phyloP scores from a whole-genome alignment of 2,888 invertebrate species.

The Harpalus rufipes region DNA sequence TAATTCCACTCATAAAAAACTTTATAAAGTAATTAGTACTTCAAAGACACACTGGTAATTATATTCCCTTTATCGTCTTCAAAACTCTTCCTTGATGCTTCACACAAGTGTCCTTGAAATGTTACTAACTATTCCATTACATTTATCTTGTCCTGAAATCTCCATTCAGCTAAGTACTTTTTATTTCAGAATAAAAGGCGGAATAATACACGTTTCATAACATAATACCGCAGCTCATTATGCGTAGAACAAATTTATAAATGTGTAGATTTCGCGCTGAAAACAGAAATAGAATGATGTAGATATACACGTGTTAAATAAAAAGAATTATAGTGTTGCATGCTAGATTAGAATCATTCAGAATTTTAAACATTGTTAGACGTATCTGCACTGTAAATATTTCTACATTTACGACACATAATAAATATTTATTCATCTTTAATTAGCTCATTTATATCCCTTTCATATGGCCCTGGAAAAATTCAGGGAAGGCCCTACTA shows the following conservation, averaged over 20 bases:
- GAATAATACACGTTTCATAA: background rate
- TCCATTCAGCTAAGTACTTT: background rate
- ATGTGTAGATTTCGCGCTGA: background rate
- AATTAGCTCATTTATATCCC: constrained; percentile 33
- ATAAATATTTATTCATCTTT: constrained; percentile 57
- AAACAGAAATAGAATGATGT: constrained; percentile 3
- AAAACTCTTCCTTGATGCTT: background rate
- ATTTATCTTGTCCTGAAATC: background rate
- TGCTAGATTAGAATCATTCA: constrained; percentile 20
- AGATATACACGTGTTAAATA: constrained; percentile 37
- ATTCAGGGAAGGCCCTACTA: constrained; percentile 35
- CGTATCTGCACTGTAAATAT: constrained; percentile 33
- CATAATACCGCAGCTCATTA: background rate
- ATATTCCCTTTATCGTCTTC: background rate
- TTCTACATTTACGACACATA: constrained; percentile 32
- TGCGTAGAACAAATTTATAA: constrained; percentile 8
- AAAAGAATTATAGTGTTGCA: constrained; percentile 25
- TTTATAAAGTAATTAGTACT: background rate
- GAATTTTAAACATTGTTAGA: constrained; percentile 37
- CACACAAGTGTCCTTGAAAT: background rate
- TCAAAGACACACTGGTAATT: background rate
- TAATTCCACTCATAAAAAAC: background rate
- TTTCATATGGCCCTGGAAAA: constrained; percentile 3
- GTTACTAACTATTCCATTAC: background rate
- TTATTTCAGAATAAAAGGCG: background rate